Conservation (phyloP, 2,797 vertebrate species). For the Echiichthys vipera region DNA sequence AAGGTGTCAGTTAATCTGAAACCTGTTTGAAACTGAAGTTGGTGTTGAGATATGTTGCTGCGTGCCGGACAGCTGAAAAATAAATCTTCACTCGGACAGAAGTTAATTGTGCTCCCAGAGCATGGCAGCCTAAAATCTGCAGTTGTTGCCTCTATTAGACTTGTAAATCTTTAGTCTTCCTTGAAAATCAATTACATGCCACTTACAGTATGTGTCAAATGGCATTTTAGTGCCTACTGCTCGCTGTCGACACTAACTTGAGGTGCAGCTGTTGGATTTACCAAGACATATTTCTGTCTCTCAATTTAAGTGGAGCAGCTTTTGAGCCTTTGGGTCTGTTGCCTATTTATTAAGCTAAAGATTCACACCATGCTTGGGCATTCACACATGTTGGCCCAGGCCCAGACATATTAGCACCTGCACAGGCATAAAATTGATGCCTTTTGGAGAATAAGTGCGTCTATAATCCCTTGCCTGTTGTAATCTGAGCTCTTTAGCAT, state of each 20-base stretch:
- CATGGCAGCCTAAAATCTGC: conserved; percentile 42
- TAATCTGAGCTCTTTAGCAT: conserved; percentile 17
- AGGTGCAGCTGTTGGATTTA: conserved; percentile 71
- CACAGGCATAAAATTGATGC: not conserved
- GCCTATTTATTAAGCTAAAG: conserved; percentile 39
- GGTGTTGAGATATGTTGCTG: not conserved
- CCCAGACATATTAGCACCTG: conserved; percentile 25
- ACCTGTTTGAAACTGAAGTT: not conserved
- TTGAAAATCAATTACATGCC: conserved; percentile 77
- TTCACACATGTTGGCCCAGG: conserved; percentile 27
- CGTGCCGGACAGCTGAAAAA: conserved; percentile 2
- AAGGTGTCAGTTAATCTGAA: not conserved
- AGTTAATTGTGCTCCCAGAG: conserved; percentile 45
- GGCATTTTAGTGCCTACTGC: conserved; percentile 63
- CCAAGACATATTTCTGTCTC: conserved; percentile 54
- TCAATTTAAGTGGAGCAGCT: conserved; percentile 38
- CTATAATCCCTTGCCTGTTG: conserved; percentile 8
- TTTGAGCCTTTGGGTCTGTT: conserved; percentile 27
- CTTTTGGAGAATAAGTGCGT: conserved; percentile 4
- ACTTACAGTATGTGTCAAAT: conserved; percentile 77
- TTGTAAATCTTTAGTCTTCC: conserved; percentile 69
- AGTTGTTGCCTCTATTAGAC: conserved; percentile 50
- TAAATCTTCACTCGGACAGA: conserved; percentile 38
- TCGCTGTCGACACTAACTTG: conserved; percentile 63
- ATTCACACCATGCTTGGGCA: conserved; percentile 33